Percentiles rank a stretch among this genome's conserved stretches.
phyloP scores from a whole-genome alignment of 2,888 invertebrate genomes.

The Drosophila lutescens region DNA sequence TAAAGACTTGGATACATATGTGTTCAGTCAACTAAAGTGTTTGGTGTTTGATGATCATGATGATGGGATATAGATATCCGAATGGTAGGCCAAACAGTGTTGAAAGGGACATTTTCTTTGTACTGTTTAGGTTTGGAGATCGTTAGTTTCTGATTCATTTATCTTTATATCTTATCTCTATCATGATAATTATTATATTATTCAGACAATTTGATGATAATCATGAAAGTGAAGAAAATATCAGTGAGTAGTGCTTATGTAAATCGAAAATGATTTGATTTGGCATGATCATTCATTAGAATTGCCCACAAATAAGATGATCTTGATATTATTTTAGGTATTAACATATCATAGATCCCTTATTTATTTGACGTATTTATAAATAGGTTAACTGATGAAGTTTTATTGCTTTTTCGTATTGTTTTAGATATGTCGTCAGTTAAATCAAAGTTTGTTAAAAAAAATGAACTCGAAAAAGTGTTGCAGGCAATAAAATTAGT shows the following conservation, averaged over 20 bases:
- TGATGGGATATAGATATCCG: conserved; percentile 34
- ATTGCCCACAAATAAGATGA: not conserved
- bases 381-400: too few species aligned
- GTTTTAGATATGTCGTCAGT: too few species aligned
- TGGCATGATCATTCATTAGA: not conserved
- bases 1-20: conserved; percentile 43
- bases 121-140: too few species aligned
- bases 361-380: too few species aligned
- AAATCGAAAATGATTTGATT: not conserved
- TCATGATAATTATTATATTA: not conserved
- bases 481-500: too few species aligned
- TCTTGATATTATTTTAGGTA: too few species aligned
- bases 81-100: conserved; percentile 1
- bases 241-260: conserved; percentile 1
- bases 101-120: not conserved
- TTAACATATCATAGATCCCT: too few species aligned
- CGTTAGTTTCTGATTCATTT: not conserved
- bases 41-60: conserved; percentile 30
- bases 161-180: not conserved
- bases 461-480: too few species aligned
- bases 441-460: too few species aligned
- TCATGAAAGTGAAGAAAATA: not conserved
- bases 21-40: conserved; percentile 31
- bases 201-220: not conserved
- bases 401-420: too few species aligned